Evolutionary conservation across 2,888 invertebrate species (phyloP).

Genomic region (Villa cingulata): DNA sequence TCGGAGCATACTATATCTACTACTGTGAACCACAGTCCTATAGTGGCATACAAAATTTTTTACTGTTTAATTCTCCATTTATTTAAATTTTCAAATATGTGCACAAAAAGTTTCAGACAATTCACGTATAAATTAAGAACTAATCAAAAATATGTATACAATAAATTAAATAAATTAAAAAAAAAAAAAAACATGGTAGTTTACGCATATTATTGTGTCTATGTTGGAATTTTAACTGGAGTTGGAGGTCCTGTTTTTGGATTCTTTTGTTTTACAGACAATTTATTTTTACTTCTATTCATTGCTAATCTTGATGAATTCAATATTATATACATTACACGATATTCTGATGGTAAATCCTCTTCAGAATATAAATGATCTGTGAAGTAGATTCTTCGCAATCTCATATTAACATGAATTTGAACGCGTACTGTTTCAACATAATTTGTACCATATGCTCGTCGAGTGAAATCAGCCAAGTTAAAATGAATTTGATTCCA

Average conservation of each 20-base stretch:
- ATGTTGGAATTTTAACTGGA: slow-evolving; percentile 15
- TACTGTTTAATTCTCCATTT: too few relatives aligned
- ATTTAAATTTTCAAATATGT: too few relatives aligned
- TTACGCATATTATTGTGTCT: too few relatives aligned
- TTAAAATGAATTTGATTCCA: slow-evolving; percentile 91
- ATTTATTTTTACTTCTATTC: background rate
- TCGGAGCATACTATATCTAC: too few relatives aligned
- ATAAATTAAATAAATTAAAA: too few relatives aligned
- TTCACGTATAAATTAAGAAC: too few relatives aligned
- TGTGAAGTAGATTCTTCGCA: slow-evolving; percentile 86
- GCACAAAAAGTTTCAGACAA: too few relatives aligned
- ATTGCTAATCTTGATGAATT: background rate
- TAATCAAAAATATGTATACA: too few relatives aligned
- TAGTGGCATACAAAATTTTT: too few relatives aligned
- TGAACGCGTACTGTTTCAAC: slow-evolving; percentile 82
- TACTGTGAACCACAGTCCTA: too few relatives aligned
- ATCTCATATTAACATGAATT: slow-evolving; percentile 93
- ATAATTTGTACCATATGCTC: slow-evolving; percentile 92
- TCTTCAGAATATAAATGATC: slow-evolving; percentile 84
- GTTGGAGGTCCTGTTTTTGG: slow-evolving; percentile 30
- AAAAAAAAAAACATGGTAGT: too few relatives aligned
- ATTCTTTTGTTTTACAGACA: background rate
- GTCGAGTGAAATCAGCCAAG: slow-evolving; percentile 87
- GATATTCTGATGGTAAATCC: slow-evolving; percentile 85
- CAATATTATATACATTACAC: slow-evolving; percentile 21